Evolutionary conservation across 2,888 invertebrate genomes (phyloP).

Genomic region (Volucella inflata): DNA sequence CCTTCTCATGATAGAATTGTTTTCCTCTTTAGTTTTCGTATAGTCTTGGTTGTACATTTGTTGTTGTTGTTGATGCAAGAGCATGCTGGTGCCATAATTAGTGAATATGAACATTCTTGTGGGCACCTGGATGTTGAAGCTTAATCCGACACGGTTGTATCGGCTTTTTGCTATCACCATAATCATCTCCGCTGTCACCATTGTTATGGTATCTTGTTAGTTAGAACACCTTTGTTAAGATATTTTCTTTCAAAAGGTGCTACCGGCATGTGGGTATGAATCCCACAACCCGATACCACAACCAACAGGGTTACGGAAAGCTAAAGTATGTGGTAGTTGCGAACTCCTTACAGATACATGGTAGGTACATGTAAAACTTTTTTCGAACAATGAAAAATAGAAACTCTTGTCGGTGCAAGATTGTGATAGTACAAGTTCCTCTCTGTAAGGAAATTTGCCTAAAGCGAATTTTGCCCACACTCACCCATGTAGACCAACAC

Average conservation of each 20-base stretch:
- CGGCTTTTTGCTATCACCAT: constrained; percentile 27
- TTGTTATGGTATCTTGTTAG: constrained; percentile 55
- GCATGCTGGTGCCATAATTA: constrained; percentile 20
- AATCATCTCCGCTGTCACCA: constrained; percentile 29
- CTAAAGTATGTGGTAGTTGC: not conserved
- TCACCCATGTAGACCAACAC: not conserved
- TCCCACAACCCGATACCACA: constrained; percentile 25
- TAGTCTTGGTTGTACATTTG: no score
- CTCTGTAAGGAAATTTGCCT: constrained; percentile 47
- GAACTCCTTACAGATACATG: constrained; percentile 15
- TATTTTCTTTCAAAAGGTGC: constrained; percentile 68
- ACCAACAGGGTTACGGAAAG: not conserved
- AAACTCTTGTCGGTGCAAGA: constrained; percentile 23
- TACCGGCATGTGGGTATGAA: constrained; percentile 49
- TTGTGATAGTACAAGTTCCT: constrained; percentile 4
- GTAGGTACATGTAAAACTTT: constrained; percentile 56
- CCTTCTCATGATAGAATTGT: no score
- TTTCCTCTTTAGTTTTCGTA: no score
- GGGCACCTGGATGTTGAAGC: constrained; percentile 41
- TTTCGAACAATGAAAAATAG: constrained; percentile 47
- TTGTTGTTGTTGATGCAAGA: no score
- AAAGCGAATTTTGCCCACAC: constrained; percentile 25
- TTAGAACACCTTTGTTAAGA: constrained; percentile 60
- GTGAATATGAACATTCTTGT: constrained; percentile 49
- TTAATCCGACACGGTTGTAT: constrained; percentile 51